phyloP scores from a whole-genome alignment of 92 coral and sea anemone genomes.

The Metridium senile region DNA sequence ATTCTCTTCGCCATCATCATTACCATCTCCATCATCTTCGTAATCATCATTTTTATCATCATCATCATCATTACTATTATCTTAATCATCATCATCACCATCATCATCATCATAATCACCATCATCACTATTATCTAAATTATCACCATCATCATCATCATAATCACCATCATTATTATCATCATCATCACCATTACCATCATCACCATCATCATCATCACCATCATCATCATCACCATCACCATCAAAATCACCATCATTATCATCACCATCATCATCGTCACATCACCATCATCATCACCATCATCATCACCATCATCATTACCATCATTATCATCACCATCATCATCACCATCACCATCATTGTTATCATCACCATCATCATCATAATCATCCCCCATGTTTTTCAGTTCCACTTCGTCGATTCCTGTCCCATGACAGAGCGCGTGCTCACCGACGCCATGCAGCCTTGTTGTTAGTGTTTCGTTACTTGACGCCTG shows the following conservation, averaged over 20 bases:
- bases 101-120: background rate
- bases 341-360: background rate
- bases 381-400: background rate
- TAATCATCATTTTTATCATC: background rate
- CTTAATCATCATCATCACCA: background rate
- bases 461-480: conserved; percentile 62
- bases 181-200: background rate
- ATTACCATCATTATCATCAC: background rate
- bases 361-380: background rate
- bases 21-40: background rate
- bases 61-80: background rate
- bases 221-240: background rate
- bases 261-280: background rate
- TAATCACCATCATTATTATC: background rate
- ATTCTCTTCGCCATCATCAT: background rate
- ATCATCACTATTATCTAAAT: too few species aligned
- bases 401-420: conserved; percentile 36
- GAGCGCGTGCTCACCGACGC: conserved; percentile 35
- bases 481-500: conserved; percentile 64
- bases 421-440: conserved; percentile 37
- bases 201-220: background rate
- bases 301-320: background rate
- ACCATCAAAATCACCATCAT: background rate
- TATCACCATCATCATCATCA: background rate
- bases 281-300: background rate